These are phyloP conservation scores for Neogale vison DNA, from an alignment of 2,113 vertebrate genomes.

Conservation along the genomic window DNA sequence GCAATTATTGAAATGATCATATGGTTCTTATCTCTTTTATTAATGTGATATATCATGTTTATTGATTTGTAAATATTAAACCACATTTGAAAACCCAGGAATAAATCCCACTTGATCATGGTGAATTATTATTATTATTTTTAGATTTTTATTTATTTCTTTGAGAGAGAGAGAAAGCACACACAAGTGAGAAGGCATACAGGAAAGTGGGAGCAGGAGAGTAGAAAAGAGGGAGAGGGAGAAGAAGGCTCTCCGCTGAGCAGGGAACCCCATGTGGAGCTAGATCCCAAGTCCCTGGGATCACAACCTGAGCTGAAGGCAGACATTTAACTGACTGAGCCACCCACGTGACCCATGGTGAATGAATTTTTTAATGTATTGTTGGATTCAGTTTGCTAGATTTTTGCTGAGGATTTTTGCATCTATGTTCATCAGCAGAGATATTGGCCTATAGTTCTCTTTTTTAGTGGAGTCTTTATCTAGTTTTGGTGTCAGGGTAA, in stretches of 20 bases:
- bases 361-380: background rate
- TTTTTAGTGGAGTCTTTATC: background rate
- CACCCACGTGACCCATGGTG: background rate
- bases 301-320: background rate
- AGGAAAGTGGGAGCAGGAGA: background rate
- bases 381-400: background rate
- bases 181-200: background rate
- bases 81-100: background rate
- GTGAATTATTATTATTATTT: background rate
- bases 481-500: background rate
- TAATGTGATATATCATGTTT: background rate
- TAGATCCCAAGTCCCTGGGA: background rate
- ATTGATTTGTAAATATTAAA: background rate
- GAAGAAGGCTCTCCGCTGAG: background rate
- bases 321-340: background rate
- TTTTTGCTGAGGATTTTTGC: background rate
- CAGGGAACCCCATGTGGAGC: background rate
- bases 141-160: background rate
- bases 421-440: background rate
- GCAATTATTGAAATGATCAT: background rate
- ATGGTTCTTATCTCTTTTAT: background rate
- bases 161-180: background rate
- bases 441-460: background rate
- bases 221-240: background rate
- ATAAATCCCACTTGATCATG: background rate